Conservation (phyloP, 2,113 vertebrate genomes). For the Megaleporinus macrocephalus region DNA sequence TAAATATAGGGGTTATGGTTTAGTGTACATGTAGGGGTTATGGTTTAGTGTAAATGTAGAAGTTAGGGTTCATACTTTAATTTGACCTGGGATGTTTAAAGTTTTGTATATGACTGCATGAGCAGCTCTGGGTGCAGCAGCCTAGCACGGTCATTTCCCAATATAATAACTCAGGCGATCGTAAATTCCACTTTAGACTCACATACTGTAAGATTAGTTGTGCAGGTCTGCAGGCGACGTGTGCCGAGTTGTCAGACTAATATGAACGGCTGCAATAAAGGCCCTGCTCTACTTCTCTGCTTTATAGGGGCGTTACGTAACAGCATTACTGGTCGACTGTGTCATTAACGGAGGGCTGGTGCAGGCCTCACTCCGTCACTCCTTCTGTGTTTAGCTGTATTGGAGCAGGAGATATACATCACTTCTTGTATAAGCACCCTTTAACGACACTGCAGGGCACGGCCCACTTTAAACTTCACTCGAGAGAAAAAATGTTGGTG, state of each 20-base stretch:
- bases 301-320: constrained; percentile 20
- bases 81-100: too few species aligned
- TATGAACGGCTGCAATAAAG: background rate
- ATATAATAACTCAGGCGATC: background rate
- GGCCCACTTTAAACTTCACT: background rate
- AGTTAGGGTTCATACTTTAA: too few species aligned
- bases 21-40: too few species aligned
- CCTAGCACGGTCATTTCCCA: too few species aligned
- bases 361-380: constrained; percentile 17
- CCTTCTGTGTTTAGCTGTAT: background rate
- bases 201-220: background rate
- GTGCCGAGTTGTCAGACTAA: background rate
- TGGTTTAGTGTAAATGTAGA: too few species aligned
- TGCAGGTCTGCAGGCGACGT: background rate
- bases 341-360: constrained; percentile 8
- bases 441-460: background rate
- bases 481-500: background rate
- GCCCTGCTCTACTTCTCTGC: background rate
- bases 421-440: constrained; percentile 5
- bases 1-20: too few species aligned
- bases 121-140: too few species aligned
- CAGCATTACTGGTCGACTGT: background rate
- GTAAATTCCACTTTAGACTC: background rate
- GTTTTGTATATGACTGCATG: too few species aligned
- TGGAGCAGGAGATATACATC: constrained; percentile 10